phyloP scores from a whole-genome alignment of 2,797 vertebrate genomes.

The Gymnopithys bicolor region DNA sequence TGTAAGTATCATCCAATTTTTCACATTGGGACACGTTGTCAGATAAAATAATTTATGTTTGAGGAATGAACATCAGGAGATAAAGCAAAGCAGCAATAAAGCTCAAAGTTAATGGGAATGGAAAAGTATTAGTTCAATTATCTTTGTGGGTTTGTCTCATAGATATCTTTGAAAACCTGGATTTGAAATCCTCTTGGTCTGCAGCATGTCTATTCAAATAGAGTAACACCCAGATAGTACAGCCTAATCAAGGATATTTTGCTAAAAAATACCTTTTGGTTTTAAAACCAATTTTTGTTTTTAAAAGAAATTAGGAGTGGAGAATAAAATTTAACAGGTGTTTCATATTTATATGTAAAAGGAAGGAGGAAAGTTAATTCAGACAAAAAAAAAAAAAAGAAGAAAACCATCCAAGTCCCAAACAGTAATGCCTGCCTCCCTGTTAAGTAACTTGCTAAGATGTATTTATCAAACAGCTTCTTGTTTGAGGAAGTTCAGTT shows the following conservation, averaged over 20 bases:
- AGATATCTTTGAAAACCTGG: background rate
- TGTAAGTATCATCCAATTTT: background rate
- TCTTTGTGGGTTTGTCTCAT: background rate
- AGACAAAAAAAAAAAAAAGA: background rate
- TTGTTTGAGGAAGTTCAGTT: background rate
- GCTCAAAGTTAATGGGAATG: background rate
- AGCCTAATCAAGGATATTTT: background rate
- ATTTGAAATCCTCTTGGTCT: background rate
- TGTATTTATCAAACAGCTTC: background rate
- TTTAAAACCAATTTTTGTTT: background rate
- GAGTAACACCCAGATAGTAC: background rate
- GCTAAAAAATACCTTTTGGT: background rate
- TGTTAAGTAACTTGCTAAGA: background rate
- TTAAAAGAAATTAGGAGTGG: background rate
- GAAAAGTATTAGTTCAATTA: background rate
- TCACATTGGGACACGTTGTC: background rate
- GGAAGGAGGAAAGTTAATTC: background rate
- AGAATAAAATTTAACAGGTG: background rate
- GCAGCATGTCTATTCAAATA: background rate
- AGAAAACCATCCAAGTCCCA: background rate
- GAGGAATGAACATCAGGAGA: background rate
- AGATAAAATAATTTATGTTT: background rate
- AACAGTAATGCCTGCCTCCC: rapidly evolving
- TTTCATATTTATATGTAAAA: background rate
- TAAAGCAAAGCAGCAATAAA: background rate